Percentiles rank a stretch among this genome's conserved stretches.
Conservation (phyloP, 2,888 invertebrate species). For the Sarcophaga caerulescens region DNA sequence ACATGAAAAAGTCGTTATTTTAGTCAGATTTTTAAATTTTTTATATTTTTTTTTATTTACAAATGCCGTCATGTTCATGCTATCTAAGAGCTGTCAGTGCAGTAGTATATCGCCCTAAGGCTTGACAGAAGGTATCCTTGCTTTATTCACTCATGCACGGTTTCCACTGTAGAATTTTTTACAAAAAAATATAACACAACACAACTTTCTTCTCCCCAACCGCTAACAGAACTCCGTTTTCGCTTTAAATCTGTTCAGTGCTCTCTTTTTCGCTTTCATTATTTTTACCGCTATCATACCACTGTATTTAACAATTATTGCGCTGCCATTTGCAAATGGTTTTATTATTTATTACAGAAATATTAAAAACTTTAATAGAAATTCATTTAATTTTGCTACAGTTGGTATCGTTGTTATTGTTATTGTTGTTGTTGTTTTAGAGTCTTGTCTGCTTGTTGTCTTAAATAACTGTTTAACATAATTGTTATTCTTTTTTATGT, state of each 20-base stretch:
- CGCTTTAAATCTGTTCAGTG: background rate
- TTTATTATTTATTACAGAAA: constrained; percentile 22
- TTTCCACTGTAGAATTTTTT: background rate
- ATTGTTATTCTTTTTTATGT: constrained; percentile 37
- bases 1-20: too few relatives aligned
- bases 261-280: too few relatives aligned
- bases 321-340: constrained; percentile 15
- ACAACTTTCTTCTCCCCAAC: background rate
- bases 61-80: too few relatives aligned
- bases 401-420: background rate
- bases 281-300: background rate
- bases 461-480: constrained; percentile 36
- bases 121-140: too few relatives aligned
- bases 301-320: background rate
- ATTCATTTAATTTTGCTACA: constrained; percentile 1
- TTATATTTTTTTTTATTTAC: too few relatives aligned
- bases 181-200: too few relatives aligned
- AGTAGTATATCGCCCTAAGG: too few relatives aligned
- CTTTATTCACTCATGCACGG: too few relatives aligned
- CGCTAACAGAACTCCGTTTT: background rate
- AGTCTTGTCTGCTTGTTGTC: background rate
- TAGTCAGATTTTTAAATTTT: too few relatives aligned
- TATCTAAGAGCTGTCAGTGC: too few relatives aligned
- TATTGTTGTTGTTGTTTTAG: background rate
- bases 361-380: constrained; percentile 4